Base-by-base conservation (phyloP, 2,888 invertebrate species). In the Dicyrtomina minuta region DNA sequence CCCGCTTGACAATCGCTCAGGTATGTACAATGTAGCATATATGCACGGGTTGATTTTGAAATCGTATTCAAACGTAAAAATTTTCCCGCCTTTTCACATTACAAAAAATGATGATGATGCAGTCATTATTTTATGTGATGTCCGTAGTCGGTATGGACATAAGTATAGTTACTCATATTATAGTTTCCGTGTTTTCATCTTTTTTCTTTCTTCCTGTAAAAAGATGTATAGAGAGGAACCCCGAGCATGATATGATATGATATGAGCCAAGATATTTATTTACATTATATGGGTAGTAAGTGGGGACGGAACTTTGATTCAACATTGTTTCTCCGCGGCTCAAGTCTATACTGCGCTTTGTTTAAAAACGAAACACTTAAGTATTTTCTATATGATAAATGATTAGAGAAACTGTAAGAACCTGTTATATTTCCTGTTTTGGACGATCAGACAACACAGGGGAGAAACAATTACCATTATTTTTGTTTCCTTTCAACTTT, bases 341-440 rank as follows among this genome's bases (percentile, higher is more conserved):
- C 12, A 20, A 55, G 55, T 24, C 24, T 24, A 51, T 24, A 24
- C 51, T 51, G 22, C 51, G 33, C 33, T 33, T 33, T 33, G 33
- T 33, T 33, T 33, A 33, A 33, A 17, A 33, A 33, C 33, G 33
- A 33, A 33, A 33, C 33, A 33, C 33, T 33, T 33, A 20, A n/a
- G n/a, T n/a, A 22, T 51, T 55, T 55, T 26, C 22, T 55, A 55
- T 55, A 55, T 39, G 60, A 60, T 15, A 15, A 24, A 22, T 22
- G 43, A 43, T 39, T 33, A 41, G 41, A 43, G 60, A 55, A 17
- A 22, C 13, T n/a, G 12, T 39, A 65, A 24, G 51, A 65, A 65
- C 65, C 65, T 39, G 65, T 65, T 65, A 43, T 65, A 39, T 41
- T 65, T 65, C 65, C 65, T 33, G 65, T 65, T 41, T 39, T 33